phyloP scores from a whole-genome alignment of 2,113 vertebrate genomes.

The Micromys minutus region DNA sequence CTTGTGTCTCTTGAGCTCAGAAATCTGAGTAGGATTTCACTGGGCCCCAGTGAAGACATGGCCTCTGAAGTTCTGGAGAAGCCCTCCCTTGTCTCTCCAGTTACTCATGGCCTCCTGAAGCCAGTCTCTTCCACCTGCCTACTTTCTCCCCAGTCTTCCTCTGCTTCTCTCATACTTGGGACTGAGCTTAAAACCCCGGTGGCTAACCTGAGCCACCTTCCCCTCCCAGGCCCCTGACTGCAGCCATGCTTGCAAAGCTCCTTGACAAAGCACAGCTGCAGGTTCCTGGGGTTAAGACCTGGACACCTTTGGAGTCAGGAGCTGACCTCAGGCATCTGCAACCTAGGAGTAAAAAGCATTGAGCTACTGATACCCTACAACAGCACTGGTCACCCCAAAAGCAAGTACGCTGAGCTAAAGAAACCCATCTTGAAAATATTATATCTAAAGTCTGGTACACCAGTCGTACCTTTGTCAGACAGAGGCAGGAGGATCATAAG shows the following conservation, averaged over 20 bases:
- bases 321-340: too few relatives aligned
- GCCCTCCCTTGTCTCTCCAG: not conserved
- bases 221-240: not conserved
- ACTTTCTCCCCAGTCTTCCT: not conserved
- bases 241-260: not conserved
- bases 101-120: fast-evolving
- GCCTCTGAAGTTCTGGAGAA: not conserved
- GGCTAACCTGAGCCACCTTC: not conserved
- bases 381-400: not conserved
- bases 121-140: not conserved
- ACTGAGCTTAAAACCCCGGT: not conserved
- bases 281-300: not conserved
- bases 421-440: not conserved
- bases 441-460: not conserved
- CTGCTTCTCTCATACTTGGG: not conserved
- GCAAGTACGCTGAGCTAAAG: not conserved
- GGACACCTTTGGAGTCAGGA: not conserved
- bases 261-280: not conserved
- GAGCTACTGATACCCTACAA: not conserved
- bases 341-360: not conserved
- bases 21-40: not conserved
- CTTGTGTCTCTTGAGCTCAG: not conserved
- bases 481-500: not conserved
- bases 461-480: not conserved
- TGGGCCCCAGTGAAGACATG: not conserved